phyloP scores from a whole-genome alignment of 2,113 vertebrate species.

The Paracanthobrama guichenoti region DNA sequence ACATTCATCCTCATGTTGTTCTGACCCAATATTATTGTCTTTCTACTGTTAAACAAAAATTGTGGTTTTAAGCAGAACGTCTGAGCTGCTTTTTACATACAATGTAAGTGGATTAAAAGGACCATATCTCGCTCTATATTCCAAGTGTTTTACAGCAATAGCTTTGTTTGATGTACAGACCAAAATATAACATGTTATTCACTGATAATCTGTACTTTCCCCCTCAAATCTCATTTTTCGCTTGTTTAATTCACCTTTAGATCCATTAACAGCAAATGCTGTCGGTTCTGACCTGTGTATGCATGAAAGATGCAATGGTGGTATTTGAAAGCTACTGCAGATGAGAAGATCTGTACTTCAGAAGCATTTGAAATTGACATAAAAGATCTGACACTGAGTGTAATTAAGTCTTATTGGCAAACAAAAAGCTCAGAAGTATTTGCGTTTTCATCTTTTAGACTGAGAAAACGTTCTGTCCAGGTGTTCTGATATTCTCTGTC shows the following conservation, averaged over 20 bases:
- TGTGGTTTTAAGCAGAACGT: neutral
- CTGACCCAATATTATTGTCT: neutral
- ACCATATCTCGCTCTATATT: neutral
- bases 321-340: neutral
- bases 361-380: neutral
- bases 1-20: neutral
- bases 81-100: too few species aligned
- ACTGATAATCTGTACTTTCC: neutral
- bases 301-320: neutral
- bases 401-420: constrained; percentile 25
- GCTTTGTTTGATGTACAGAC: neutral
- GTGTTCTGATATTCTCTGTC: neutral
- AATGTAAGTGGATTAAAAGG: neutral
- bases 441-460: neutral
- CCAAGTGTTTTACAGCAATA: neutral
- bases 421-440: constrained; percentile 43
- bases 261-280: neutral
- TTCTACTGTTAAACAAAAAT: neutral
- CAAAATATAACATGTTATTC: neutral
- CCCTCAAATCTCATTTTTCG: neutral
- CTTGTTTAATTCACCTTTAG: neutral
- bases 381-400: neutral
- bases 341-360: neutral
- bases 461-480: neutral
- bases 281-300: neutral